These are phyloP conservation scores for Caenorhabditis uteleia DNA, from an alignment of 2,888 invertebrate genomes.

Conservation along the genomic window DNA sequence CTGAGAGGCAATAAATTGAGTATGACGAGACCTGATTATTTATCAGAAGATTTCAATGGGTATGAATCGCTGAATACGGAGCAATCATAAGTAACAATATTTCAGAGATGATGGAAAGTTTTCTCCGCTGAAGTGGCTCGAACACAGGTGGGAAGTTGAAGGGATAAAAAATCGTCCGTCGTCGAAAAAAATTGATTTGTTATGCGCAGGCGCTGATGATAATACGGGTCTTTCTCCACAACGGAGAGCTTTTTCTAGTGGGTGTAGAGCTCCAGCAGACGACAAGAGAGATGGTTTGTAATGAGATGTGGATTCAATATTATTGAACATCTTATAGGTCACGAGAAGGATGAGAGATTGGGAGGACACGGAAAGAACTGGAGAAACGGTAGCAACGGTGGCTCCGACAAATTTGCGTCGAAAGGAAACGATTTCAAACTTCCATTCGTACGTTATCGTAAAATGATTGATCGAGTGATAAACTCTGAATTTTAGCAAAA, in stretches of 20 bases:
- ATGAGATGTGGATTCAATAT: neutral
- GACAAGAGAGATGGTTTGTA: constrained; percentile 47
- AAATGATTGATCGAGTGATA: neutral
- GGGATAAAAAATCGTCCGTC: constrained; percentile 58
- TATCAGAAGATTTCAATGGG: constrained; percentile 61
- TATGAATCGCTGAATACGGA: constrained; percentile 13
- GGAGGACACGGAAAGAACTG: constrained; percentile 43
- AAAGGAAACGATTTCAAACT: constrained; percentile 53
- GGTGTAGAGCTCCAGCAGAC: constrained; percentile 59
- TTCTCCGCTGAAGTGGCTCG: constrained; percentile 63
- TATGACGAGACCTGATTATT: constrained; percentile 53
- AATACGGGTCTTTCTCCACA: constrained; percentile 63
- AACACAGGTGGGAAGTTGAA: constrained; percentile 60
- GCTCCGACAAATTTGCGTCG: constrained; percentile 34
- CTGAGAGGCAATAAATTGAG: constrained; percentile 40
- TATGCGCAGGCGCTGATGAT: constrained; percentile 49
- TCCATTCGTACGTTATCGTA: constrained; percentile 53
- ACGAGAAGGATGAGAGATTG: constrained; percentile 32
- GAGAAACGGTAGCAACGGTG: constrained; percentile 39
- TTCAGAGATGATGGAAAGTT: constrained; percentile 63
- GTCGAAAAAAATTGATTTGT: constrained; percentile 42
- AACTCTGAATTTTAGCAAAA: constrained; percentile 33
- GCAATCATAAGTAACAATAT: neutral
- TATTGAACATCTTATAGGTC: neutral
- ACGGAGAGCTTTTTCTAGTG: constrained; percentile 61